Evolutionary conservation across 2,888 invertebrate species (phyloP).

Genomic region (Capitulum mitella): DNA sequence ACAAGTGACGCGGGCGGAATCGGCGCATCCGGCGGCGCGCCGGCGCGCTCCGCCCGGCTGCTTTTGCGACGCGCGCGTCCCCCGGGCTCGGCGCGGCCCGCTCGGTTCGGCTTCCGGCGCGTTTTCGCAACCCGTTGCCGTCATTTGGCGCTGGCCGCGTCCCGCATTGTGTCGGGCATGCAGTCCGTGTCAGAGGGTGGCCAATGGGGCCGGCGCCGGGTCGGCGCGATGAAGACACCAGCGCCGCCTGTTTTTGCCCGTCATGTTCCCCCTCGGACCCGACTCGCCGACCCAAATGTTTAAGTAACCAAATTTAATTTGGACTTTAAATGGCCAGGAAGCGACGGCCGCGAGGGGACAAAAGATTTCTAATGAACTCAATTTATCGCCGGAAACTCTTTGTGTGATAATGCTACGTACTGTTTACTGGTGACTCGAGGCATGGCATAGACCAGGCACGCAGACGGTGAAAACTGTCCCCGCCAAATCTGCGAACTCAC

Average conservation of each 20-base stretch:
- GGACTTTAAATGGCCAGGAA: constrained; percentile 17
- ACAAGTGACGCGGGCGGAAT: too few relatives aligned
- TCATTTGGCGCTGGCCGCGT: too few relatives aligned
- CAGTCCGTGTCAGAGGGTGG: background rate
- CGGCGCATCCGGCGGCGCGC: too few relatives aligned
- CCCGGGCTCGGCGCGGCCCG: too few relatives aligned
- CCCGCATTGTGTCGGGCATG: background rate
- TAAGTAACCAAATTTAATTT: constrained; percentile 3
- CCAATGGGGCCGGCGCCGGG: background rate
- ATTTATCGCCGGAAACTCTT: constrained; percentile 20
- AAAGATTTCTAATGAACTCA: constrained; percentile 20
- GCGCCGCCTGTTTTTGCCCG: background rate
- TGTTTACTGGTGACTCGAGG: background rate
- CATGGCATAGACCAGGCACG: background rate
- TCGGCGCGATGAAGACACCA: background rate
- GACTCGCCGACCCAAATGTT: background rate
- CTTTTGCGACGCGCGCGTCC: too few relatives aligned
- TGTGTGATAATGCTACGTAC: background rate
- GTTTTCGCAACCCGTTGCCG: too few relatives aligned
- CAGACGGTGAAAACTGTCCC: background rate
- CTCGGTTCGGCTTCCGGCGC: too few relatives aligned
- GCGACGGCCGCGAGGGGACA: background rate
- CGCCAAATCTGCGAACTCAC: background rate
- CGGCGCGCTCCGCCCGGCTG: too few relatives aligned
- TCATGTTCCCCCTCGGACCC: background rate